phyloP scores from a whole-genome alignment of 2,888 invertebrate genomes.

The Tiliacea aurago region DNA sequence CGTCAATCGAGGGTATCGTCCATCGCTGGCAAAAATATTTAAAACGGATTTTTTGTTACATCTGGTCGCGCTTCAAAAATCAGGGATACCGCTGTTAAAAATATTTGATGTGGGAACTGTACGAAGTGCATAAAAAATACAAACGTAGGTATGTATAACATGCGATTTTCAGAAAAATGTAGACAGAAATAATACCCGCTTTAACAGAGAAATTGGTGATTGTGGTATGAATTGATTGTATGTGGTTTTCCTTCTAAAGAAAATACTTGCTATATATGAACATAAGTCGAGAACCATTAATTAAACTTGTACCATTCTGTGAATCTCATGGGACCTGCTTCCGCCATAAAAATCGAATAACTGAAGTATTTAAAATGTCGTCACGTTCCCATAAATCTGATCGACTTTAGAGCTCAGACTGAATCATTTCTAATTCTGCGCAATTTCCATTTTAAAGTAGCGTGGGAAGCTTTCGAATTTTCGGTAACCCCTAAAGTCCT shows the following conservation, averaged over 20 bases:
- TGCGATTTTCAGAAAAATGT: neutral
- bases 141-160: neutral
- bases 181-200: neutral
- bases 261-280: neutral
- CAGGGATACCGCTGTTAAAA: conserved; percentile 8
- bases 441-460: conserved; percentile 57
- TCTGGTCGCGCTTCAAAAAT: conserved; percentile 14
- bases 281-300: neutral
- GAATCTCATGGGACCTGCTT: conserved; percentile 3
- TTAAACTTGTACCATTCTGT: neutral
- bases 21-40: conserved; percentile 31
- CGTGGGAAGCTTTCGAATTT: conserved; percentile 42
- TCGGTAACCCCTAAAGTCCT: conserved; percentile 40
- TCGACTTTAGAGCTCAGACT: conserved; percentile 41
- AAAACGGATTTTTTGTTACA: conserved; percentile 17
- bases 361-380: conserved; percentile 42
- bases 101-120: neutral
- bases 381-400: conserved; percentile 45
- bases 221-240: neutral
- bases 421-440: conserved; percentile 53
- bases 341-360: conserved; percentile 21
- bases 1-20: conserved; percentile 25
- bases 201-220: neutral
- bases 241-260: neutral
- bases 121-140: conserved; percentile 9